These are phyloP conservation scores for Rhodophaea formosa DNA, from an alignment of 2,888 invertebrate species.

Conservation along the genomic window DNA sequence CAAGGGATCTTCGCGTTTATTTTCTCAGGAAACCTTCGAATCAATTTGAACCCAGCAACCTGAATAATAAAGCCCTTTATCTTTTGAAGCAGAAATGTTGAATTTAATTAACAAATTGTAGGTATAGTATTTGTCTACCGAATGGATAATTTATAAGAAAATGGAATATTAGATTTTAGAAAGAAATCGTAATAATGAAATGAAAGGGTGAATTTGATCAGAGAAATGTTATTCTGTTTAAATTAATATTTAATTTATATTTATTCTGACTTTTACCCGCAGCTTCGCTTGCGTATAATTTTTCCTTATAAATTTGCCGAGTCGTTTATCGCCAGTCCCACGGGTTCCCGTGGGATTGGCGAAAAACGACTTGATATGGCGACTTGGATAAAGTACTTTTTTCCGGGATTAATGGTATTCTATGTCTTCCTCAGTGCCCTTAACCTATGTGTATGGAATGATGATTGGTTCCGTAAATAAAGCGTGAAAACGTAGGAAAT, in stretches of 20 bases:
- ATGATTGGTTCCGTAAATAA: no score
- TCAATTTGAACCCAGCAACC: background rate
- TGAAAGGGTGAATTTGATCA: conserved; percentile 3
- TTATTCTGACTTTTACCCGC: no score
- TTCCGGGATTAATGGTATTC: no score
- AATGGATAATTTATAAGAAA: conserved; percentile 25
- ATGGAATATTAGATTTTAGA: conserved; percentile 21
- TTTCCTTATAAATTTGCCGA: no score
- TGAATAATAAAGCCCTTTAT: background rate
- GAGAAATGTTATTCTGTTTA: background rate
- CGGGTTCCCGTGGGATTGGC: no score
- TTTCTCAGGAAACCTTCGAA: conserved; percentile 14
- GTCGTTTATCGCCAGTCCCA: no score
- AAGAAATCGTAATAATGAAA: conserved; percentile 19
- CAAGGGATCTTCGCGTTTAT: conserved; percentile 10
- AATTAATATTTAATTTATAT: background rate
- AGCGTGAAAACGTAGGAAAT: no score
- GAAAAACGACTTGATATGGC: no score
- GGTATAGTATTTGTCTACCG: conserved; percentile 23
- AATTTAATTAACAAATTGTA: conserved; percentile 29
- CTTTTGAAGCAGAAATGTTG: background rate
- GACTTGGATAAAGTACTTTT: no score
- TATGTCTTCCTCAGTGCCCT: no score
- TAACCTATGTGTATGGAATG: no score
- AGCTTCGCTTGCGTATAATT: no score